Base-by-base conservation (phyloP, 2,888 invertebrate genomes). In the Zelleria hepariella region DNA sequence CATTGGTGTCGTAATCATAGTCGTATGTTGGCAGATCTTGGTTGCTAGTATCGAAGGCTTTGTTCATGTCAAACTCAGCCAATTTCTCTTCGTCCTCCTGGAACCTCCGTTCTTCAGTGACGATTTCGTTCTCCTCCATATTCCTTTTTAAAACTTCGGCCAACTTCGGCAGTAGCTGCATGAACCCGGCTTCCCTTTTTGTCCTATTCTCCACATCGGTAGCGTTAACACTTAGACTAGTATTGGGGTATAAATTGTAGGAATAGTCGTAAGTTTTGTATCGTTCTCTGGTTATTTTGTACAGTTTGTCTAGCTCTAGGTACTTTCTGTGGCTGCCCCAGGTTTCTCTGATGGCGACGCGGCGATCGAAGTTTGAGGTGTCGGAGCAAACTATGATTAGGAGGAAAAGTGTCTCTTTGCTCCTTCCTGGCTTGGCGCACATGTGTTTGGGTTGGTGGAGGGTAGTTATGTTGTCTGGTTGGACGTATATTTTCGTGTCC, bases 331-430 rank as follows among this genome's bases (percentile, higher is more conserved):
- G 80, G 59, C 84, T 89, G 0, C 91, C 95, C 95, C 94, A 95
- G 0, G 94, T 94, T 61, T 93, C 90, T 62, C 95, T 80, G 57
- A 95, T 93, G 0, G 93, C 93, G 49, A 76, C 67, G 54, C 96
- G 87, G 49, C 91, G 90, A 32, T 92, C 91, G 65, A 92, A 91
- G 77, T 96, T 93, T 0, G 78, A 75, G 0, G 94, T 92, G 0
- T 94, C 91, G 0, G 96, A 95, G 70, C 94, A 94, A 0, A 96
- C 93, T 23, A 95, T 90, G 62, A 96, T 92, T 5, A 96, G 80
- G 23, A 95, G 77, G 69, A 93, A 92, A 1, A 92, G 71, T 70
- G 80, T 79, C 58, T 80, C 75, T 58, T 73, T 77, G 23, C 68
- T 68, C 21, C 67, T 60, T 59, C 59, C 66, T 10, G 54, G 54